Percentiles rank a stretch among this genome's conserved stretches.
phyloP scores from a whole-genome alignment of 2,113 vertebrate genomes.

The Oostethus manadensis region DNA sequence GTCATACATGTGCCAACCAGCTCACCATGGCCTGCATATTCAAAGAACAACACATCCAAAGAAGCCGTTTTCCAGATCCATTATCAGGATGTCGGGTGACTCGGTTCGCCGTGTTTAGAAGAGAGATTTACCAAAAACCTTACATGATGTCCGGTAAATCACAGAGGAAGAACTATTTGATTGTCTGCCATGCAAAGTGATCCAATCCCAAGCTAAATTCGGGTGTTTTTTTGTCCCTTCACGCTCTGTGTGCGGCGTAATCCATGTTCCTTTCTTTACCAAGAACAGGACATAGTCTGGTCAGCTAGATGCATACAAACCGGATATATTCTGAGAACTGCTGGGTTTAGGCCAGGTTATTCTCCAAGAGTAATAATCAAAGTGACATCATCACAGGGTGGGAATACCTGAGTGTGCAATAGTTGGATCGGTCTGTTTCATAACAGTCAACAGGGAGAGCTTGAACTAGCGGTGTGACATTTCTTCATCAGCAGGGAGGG shows the following conservation, averaged over 20 bases:
- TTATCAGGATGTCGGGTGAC: slow-evolving; percentile 27
- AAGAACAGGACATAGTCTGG: slow-evolving; percentile 11
- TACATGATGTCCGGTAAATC: slow-evolving; percentile 19
- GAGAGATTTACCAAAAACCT: slow-evolving; percentile 35
- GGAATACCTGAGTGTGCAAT: slow-evolving; percentile 66
- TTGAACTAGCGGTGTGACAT: slow-evolving; percentile 33
- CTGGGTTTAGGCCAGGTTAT: slow-evolving; percentile 12
- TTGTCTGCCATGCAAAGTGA: slow-evolving; percentile 59
- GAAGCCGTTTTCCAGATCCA: slow-evolving; percentile 34
- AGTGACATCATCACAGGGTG: slow-evolving; percentile 41
- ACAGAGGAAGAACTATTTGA: slow-evolving; percentile 49
- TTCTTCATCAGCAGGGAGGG: slow-evolving; percentile 77
- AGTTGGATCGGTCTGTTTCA: slow-evolving; percentile 37
- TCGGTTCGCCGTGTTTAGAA: slow-evolving; percentile 24
- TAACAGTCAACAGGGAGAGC: slow-evolving; percentile 6
- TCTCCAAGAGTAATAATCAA: slow-evolving; percentile 15
- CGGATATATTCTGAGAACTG: slow-evolving; percentile 42
- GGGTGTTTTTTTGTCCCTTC: slow-evolving; percentile 15
- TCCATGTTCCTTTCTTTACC: slow-evolving; percentile 6
- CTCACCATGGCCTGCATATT: slow-evolving; percentile 44
- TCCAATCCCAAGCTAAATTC: slow-evolving; percentile 14
- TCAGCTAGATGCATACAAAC: slow-evolving; percentile 23
- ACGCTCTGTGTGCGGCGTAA: slow-evolving; percentile 12
- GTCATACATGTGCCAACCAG: slow-evolving; percentile 47
- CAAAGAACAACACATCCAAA: slow-evolving; percentile 41